A percentile compares a stretch with the other conserved stretches of the same genome.
phyloP scores from a whole-genome alignment of 2,113 vertebrate species.

The Callocephalon fimbriatum region DNA sequence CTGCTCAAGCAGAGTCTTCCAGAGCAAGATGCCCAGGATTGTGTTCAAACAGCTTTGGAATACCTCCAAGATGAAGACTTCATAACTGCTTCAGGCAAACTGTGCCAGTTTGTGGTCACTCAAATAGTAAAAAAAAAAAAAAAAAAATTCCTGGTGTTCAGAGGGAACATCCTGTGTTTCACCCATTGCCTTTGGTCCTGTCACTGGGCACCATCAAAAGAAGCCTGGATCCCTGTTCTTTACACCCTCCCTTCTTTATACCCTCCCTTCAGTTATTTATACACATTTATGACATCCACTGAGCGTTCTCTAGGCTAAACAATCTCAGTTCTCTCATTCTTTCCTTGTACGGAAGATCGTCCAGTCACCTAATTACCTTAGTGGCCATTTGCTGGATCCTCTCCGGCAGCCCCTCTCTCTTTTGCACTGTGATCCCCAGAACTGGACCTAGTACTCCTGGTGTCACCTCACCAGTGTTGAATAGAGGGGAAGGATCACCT shows the following conservation, averaged over 20 bases:
- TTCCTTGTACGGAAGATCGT: neutral
- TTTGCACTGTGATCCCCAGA: neutral
- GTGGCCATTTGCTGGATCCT: neutral
- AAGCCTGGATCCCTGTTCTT: neutral
- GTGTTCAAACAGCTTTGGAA: neutral
- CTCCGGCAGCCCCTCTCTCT: neutral
- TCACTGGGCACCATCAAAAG: rapidly evolving
- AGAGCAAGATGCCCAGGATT: neutral
- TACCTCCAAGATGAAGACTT: neutral
- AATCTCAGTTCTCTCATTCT: neutral
- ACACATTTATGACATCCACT: neutral
- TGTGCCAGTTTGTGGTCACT: neutral
- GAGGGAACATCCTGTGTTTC: neutral
- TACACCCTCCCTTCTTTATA: neutral
- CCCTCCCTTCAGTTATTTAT: neutral
- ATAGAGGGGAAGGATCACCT: neutral
- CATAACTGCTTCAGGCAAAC: neutral
- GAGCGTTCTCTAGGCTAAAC: neutral
- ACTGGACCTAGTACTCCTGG: neutral
- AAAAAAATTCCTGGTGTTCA: neutral
- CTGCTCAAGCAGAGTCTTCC: neutral
- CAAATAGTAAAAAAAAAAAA: neutral
- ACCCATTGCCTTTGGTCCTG: neutral
- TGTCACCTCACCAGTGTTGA: neutral
- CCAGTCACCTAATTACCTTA: no score